phyloP scores from a whole-genome alignment of 1,140 invertebrate species.

The Acromyrmex echinatior region DNA sequence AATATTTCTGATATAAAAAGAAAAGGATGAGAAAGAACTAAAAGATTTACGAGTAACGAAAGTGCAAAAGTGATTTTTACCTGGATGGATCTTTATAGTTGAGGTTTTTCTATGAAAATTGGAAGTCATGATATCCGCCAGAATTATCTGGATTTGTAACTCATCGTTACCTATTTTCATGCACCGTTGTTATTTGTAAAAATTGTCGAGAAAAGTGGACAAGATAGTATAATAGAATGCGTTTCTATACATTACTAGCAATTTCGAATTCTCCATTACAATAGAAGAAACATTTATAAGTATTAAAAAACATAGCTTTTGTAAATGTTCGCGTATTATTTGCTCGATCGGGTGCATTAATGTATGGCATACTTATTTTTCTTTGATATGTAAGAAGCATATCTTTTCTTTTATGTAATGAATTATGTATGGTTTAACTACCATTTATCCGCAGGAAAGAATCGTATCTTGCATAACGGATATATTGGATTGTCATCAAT shows the following conservation, averaged over 20 bases:
- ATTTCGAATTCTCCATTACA: neutral
- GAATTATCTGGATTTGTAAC: neutral
- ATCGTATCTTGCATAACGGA: neutral
- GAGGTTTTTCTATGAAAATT: neutral
- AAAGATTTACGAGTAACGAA: neutral
- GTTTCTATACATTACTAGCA: slow-evolving; percentile 22
- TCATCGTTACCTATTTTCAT: slow-evolving; percentile 10
- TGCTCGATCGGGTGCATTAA: neutral
- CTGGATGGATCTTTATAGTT: neutral
- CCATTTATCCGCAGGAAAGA: neutral
- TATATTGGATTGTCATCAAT: neutral
- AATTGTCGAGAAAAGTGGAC: neutral
- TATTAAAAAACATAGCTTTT: neutral
- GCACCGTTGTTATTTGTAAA: slow-evolving; percentile 2
- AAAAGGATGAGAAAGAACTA: neutral
- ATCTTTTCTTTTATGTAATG: neutral
- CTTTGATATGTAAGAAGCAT: slow-evolving; percentile 11
- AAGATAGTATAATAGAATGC: neutral
- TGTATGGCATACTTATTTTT: neutral
- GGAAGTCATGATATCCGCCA: neutral
- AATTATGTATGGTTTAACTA: neutral
- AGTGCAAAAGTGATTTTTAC: slow-evolving; percentile 23
- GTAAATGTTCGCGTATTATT: neutral
- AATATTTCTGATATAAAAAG: slow-evolving; percentile 39
- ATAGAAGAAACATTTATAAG: no score